Conservation (phyloP, 2,113 vertebrate species). For the Thymallus thymallus region DNA sequence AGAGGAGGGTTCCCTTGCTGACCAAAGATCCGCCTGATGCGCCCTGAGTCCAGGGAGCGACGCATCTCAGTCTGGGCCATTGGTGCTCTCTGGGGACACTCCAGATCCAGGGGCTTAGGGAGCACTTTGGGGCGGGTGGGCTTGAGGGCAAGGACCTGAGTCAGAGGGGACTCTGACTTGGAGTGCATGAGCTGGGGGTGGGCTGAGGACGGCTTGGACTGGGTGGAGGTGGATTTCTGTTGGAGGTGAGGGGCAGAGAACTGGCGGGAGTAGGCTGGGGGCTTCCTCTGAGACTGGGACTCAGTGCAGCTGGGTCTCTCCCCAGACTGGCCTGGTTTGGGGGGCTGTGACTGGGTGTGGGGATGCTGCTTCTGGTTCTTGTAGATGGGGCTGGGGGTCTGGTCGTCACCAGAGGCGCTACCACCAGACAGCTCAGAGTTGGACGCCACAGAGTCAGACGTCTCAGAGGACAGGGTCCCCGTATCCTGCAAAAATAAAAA, state of each 20-base stretch:
- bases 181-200: constrained; percentile 53
- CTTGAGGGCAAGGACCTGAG: constrained; percentile 49
- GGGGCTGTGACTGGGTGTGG: not conserved
- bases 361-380: constrained; percentile 33
- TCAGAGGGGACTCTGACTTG: constrained; percentile 55
- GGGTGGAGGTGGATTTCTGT: constrained; percentile 31
- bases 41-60: constrained; percentile 51
- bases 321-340: not conserved
- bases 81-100: constrained; percentile 18
- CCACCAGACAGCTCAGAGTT: constrained; percentile 55
- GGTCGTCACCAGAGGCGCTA: constrained; percentile 57
- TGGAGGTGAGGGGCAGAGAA: constrained; percentile 62
- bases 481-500: constrained; percentile 54
- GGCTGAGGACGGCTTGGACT: constrained; percentile 2
- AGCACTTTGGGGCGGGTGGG: constrained; percentile 50
- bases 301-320: constrained; percentile 20
- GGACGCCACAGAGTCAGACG: constrained; percentile 49
- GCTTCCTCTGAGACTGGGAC: constrained; percentile 41
- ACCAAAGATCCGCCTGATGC: constrained; percentile 36
- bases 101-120: constrained; percentile 51
- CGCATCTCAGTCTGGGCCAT: constrained; percentile 45
- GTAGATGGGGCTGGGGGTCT: constrained; percentile 43
- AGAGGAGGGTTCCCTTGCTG: constrained; percentile 39
- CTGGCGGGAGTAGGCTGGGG: constrained; percentile 57
- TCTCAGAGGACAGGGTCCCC: constrained; percentile 53